phyloP scores from a whole-genome alignment of 2,113 vertebrate genomes.

The Chionis minor region DNA sequence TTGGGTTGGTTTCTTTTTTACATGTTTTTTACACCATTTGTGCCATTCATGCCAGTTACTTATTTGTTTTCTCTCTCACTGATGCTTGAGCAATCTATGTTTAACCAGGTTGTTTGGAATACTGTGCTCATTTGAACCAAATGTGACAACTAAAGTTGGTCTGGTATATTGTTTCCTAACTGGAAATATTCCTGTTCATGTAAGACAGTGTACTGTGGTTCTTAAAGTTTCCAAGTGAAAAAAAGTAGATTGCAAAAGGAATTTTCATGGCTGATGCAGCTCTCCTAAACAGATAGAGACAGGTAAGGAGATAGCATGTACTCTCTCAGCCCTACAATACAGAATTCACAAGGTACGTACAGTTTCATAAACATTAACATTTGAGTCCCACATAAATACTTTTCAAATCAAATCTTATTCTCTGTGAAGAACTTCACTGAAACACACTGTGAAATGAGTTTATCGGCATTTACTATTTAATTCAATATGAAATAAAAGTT shows the following conservation, averaged over 20 bases:
- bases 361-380: neutral
- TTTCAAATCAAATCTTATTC: neutral
- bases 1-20: neutral
- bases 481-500: neutral
- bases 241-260: neutral
- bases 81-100: neutral
- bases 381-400: neutral
- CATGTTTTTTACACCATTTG: neutral
- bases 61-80: neutral
- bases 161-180: neutral
- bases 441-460: neutral
- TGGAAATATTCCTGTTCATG: neutral
- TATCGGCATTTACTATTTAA: neutral
- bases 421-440: neutral
- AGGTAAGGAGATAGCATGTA: neutral
- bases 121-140: neutral
- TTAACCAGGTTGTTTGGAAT: neutral
- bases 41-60: neutral
- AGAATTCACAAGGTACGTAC: neutral
- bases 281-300: neutral
- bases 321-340: neutral
- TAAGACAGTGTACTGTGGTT: neutral
- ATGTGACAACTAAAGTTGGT: neutral
- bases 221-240: neutral
- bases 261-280: neutral